phyloP scores from a whole-genome alignment of 1,140 invertebrate genomes.

The Rhynchophorus ferrugineus region DNA sequence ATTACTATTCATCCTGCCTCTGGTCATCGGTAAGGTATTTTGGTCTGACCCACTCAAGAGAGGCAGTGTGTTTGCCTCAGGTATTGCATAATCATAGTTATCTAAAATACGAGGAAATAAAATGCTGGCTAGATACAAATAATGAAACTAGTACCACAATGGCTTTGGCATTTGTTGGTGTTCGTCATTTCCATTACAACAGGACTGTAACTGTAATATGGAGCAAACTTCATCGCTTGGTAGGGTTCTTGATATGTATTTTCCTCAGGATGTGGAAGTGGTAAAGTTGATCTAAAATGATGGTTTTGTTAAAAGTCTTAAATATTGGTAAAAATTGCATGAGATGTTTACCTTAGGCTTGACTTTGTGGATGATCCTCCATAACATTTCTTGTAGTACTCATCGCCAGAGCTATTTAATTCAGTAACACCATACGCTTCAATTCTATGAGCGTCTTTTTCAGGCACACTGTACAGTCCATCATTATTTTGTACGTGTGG shows the following conservation, averaged over 20 bases:
- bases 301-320: not conserved
- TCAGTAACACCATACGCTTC: slow-evolving; percentile 40
- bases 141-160: slow-evolving; percentile 10
- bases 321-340: not conserved
- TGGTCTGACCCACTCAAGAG: slow-evolving; percentile 44
- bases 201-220: slow-evolving; percentile 71
- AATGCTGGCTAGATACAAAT: not conserved
- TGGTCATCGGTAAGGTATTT: slow-evolving; percentile 27
- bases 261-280: slow-evolving; percentile 52
- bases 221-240: slow-evolving; percentile 65
- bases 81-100: slow-evolving; percentile 68
- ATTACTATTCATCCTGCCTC: slow-evolving; percentile 29
- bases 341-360: slow-evolving; percentile 29
- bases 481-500: slow-evolving; percentile 31
- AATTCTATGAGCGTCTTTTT: slow-evolving; percentile 33
- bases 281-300: slow-evolving; percentile 42
- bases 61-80: slow-evolving; percentile 61
- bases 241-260: slow-evolving; percentile 76
- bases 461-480: slow-evolving; percentile 17
- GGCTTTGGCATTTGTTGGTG: slow-evolving; percentile 43
- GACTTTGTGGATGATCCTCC: slow-evolving; percentile 40
- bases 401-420: slow-evolving; percentile 31
- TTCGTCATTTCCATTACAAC: slow-evolving; percentile 71
- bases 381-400: slow-evolving; percentile 34
- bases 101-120: no score